Evolutionary conservation across 1,140 invertebrate species (phyloP).

Genomic region (Matsumurasca onukii): DNA sequence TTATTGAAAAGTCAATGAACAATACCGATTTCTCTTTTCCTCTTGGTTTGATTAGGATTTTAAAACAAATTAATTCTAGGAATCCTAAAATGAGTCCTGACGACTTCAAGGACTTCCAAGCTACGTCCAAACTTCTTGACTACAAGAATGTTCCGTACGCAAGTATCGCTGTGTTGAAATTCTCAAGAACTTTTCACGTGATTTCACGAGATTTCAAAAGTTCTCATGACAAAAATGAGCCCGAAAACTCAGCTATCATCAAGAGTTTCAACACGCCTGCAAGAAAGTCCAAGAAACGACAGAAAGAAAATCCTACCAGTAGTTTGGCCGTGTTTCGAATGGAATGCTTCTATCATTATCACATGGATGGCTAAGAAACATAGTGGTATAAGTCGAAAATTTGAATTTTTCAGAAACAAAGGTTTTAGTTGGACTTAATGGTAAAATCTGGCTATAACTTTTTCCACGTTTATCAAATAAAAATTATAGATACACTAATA

Average conservation of each 20-base stretch:
- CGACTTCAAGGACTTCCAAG: not conserved
- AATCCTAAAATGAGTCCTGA: not conserved
- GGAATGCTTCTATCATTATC: no score
- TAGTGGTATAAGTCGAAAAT: no score
- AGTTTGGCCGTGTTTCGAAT: no score
- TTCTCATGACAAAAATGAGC: not conserved
- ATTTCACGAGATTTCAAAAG: not conserved
- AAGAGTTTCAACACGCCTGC: not conserved
- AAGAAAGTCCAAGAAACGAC: not conserved
- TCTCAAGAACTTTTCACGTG: not conserved
- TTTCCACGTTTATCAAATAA: no score
- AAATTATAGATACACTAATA: no score
- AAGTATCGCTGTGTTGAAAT: not conserved
- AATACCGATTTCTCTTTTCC: not conserved
- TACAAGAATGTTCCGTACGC: not conserved
- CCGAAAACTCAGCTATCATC: not conserved
- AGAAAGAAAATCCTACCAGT: not conserved
- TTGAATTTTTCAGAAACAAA: no score
- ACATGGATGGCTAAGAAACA: no score
- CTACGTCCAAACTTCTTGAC: not conserved
- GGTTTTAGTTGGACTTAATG: no score
- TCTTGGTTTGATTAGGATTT: not conserved
- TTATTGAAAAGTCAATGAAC: not conserved
- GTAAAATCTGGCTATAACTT: no score
- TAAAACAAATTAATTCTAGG: no score